Percentiles rank a stretch among this genome's conserved stretches.
Evolutionary conservation across 2,797 vertebrate species (phyloP).

Genomic region (Perdix hodgsoniae): DNA sequence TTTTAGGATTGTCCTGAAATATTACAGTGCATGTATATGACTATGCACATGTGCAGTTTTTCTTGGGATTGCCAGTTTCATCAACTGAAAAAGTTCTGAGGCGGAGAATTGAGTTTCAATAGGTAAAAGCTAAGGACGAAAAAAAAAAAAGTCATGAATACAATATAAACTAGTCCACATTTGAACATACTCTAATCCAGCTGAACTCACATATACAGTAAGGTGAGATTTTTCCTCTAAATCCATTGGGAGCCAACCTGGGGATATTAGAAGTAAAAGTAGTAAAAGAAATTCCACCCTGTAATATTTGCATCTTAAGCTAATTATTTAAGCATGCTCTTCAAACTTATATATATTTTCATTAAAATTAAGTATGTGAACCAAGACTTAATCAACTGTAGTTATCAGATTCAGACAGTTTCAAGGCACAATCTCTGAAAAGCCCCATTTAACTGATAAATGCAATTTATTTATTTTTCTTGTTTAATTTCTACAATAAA

Average conservation of each 20-base stretch:
- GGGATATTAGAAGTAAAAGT: background rate
- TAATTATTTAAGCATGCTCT: background rate
- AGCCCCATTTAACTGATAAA: slow-evolving; percentile 1
- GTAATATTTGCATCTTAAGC: background rate
- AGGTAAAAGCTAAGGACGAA: background rate
- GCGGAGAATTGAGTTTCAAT: background rate
- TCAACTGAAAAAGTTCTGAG: background rate
- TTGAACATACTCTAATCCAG: background rate
- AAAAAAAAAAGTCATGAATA: background rate
- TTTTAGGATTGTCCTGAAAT: background rate
- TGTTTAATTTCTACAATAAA: background rate
- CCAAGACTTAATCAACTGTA: background rate
- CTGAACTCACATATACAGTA: background rate
- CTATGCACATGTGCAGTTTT: background rate
- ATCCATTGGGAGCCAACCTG: background rate
- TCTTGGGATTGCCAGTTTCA: background rate
- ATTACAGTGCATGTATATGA: background rate
- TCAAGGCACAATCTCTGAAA: slow-evolving; percentile 22
- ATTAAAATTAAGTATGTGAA: background rate
- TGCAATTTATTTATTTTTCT: background rate
- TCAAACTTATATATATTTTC: background rate
- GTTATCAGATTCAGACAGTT: slow-evolving; percentile 16
- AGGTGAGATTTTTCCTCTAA: background rate
- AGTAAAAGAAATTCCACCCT: background rate
- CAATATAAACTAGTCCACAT: background rate